Base-by-base conservation (phyloP, 2,888 invertebrate genomes). In the Parelbella ahira region DNA sequence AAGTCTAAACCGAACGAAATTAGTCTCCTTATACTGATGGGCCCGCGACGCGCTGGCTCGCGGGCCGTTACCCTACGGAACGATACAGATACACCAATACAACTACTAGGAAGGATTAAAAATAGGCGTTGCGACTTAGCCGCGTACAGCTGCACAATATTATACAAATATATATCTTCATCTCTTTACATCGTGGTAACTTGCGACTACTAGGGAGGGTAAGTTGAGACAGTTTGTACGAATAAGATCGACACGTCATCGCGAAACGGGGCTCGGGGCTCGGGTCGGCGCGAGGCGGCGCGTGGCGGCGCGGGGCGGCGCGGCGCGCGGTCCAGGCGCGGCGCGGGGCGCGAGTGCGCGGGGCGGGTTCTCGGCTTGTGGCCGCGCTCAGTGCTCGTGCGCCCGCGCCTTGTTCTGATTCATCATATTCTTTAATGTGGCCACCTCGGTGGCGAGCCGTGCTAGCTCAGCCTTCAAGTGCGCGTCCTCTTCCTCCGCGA, bases 391-490 rank as follows among this genome's bases (percentile, higher is more conserved):
- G 70, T 87, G 86, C 66, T 86, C 86, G 62, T 76, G 76, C 53
- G 72, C 71, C 57, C 86, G 82, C 53, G 71, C 50, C 62, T 84
- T 90, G 58, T 91, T 91, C 58, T 91, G 89, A 48, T 92, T 92
- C 88, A 94, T 91, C 88, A 93, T 91, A 63, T 93, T 93, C 73
- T 97, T 96, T 3, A 98, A 91, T 51, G 93, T 94, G 34, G 95
- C 96, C 52, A 98, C 96, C 80, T 98, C 97, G 1, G 94, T 94
- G 19, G 97, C 96, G 11, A 98, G 90, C 56, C 95, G 91, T 59
- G 94, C 95, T 54, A 98, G 88, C 77, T 97, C 94, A 2, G 93
- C 93, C 69, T 95, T 95, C 6, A 97, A 89, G 70, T 94, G 93
- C 48, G 91, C 90, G 65, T 93, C 92, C 51, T 91, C 91, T 52